Base-by-base conservation (phyloP, 2,888 invertebrate genomes). In the Synanthedon andrenaeformis region DNA sequence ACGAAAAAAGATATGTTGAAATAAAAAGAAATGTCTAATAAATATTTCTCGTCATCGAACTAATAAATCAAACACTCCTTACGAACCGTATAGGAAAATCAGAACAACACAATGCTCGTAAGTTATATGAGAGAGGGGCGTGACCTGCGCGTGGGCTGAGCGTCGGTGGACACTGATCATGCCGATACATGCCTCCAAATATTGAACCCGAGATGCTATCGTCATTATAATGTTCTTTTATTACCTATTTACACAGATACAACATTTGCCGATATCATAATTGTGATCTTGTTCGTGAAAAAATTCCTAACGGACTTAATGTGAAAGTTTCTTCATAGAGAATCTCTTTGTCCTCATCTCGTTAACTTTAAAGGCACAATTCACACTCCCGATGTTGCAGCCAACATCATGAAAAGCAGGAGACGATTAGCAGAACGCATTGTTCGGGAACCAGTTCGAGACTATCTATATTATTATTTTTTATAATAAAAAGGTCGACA, bases 221-320 rank as follows among this genome's bases (percentile, higher is more conserved):
- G 66, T 74, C 79, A 82, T 85, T 84, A 84, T 85, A 82, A 85
- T 78, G 82, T 77, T 78, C 71, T 74, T 78, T 76, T 82, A 83
- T 82, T 80, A 79, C 79, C 74, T 84, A 80, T 84, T 84, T 83
- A 84, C 82, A 76, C 72, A 72, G 66, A 67, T 69, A n/a, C n/a
- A 64, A 57, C 66, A 57, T 65, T 63, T 55, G 45, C 45, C 45
- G 45, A 45, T 45, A 45, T 45, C 45, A 14, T n/a, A 45, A 14
- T 55, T 62, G 58, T 57, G 58, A 70, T 68, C 64, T 64, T 56
- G 41, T 42, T 35, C 52, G 41, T 53, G 54, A 53, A 56, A 56
- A 56, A 54, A 52, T 52, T 50, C 51, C 49, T 54, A 51, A 54
- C 53, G 42, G 41, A 49, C 42, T 53, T 52, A 54, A 51, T 56